A percentile compares a stretch with the other conserved stretches of the same genome.
Evolutionary conservation across 2,888 invertebrate species (phyloP).

Genomic region (Seira ritae): DNA sequence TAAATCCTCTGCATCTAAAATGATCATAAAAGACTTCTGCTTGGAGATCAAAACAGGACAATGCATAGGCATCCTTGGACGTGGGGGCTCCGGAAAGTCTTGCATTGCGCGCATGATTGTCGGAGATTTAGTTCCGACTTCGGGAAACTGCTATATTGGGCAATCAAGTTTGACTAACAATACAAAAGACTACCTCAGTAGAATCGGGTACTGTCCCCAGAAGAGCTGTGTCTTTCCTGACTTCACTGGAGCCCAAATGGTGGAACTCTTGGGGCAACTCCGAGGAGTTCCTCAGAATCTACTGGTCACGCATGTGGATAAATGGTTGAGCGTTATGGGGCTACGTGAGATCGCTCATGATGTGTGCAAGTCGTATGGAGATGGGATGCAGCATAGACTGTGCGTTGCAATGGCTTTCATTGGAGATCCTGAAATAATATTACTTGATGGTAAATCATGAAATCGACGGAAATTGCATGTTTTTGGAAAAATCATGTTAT

Average conservation of each 20-base stretch:
- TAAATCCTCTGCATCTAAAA: slow-evolving; percentile 52
- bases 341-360: slow-evolving; percentile 55
- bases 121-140: slow-evolving; percentile 60
- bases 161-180: slow-evolving; percentile 47
- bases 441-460: slow-evolving; percentile 61
- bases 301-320: slow-evolving; percentile 56
- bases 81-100: slow-evolving; percentile 65
- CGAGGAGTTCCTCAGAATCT: slow-evolving; percentile 57
- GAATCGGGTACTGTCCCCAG: slow-evolving; percentile 69
- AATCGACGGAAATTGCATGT: neutral
- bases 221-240: slow-evolving; percentile 52
- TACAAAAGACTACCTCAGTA: slow-evolving; percentile 55
- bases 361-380: slow-evolving; percentile 44
- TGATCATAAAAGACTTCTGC: slow-evolving; percentile 63
- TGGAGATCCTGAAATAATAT: slow-evolving; percentile 61
- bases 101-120: slow-evolving; percentile 56
- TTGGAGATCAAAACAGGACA: slow-evolving; percentile 63
- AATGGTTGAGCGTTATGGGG: slow-evolving; percentile 67
- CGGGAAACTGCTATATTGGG: slow-evolving; percentile 61
- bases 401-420: slow-evolving; percentile 67
- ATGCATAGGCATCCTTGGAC: slow-evolving; percentile 66
- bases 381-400: slow-evolving; percentile 58
- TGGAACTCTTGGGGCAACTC: slow-evolving; percentile 65
- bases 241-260: slow-evolving; percentile 67
- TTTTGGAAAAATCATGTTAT: neutral